Conservation (phyloP, 2,113 vertebrate genomes). For the Vidua macroura region DNA sequence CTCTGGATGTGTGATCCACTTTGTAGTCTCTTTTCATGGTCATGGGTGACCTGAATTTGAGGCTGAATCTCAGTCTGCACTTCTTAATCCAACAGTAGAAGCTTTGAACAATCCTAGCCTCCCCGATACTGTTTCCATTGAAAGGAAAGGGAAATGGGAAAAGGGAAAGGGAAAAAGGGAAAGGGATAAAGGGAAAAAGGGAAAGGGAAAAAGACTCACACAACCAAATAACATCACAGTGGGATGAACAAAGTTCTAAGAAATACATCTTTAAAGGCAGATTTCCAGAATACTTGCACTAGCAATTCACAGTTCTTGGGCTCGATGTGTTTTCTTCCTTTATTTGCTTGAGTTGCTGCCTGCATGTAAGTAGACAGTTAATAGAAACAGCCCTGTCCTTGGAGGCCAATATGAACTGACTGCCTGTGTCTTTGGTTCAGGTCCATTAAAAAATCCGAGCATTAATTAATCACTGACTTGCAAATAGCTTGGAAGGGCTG, state of each 20-base stretch:
- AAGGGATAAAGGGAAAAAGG: too few species aligned
- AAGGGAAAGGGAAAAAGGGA: neutral
- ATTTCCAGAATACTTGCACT: neutral
- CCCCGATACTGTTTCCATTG: neutral
- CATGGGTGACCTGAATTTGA: neutral
- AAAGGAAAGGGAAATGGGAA: neutral
- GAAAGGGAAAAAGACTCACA: neutral
- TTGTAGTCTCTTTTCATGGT: neutral
- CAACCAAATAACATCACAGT: neutral
- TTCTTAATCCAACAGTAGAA: neutral
- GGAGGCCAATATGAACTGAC: conserved; percentile 24
- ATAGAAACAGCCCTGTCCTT: conserved; percentile 25
- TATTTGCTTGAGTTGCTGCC: conserved; percentile 36
- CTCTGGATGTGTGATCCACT: neutral
- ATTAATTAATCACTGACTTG: conserved; percentile 61
- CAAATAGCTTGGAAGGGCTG: conserved; percentile 31
- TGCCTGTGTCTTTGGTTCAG: conserved; percentile 52
- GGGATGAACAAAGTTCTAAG: neutral
- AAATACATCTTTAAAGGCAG: neutral
- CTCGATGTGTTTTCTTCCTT: neutral
- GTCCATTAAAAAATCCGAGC: conserved; percentile 41
- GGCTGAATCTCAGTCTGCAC: neutral
- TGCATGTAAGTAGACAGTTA: neutral
- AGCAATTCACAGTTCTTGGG: neutral
- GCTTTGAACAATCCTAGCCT: neutral